These are phyloP conservation scores for Moxostoma hubbsi DNA, from an alignment of 2,797 vertebrate genomes.

Conservation along the genomic window DNA sequence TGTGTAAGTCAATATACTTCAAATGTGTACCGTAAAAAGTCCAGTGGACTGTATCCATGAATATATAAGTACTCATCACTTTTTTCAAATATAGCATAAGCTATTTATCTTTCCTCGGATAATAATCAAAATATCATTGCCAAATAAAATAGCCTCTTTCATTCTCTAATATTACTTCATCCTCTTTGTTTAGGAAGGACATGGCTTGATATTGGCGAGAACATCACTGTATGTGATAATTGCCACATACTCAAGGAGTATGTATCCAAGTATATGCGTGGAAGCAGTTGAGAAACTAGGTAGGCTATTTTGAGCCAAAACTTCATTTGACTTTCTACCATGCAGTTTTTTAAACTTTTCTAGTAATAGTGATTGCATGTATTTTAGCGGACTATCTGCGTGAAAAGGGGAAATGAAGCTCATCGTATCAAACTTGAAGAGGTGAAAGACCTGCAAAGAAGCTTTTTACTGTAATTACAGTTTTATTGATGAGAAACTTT, in stretches of 20 bases:
- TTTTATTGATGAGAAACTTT: neutral
- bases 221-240: slow-evolving; percentile 73
- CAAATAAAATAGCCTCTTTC: too few species aligned
- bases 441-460: neutral
- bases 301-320: slow-evolving; percentile 32
- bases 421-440: neutral
- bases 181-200: slow-evolving; percentile 65
- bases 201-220: slow-evolving; percentile 75
- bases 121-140: too few species aligned
- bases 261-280: slow-evolving; percentile 81
- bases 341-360: too few species aligned
- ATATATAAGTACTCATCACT: too few species aligned
- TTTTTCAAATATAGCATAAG: too few species aligned
- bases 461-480: neutral
- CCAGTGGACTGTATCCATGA: too few species aligned
- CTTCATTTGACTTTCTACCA: neutral
- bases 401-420: slow-evolving; percentile 57
- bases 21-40: neutral
- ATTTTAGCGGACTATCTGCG: slow-evolving; percentile 58
- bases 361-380: neutral
- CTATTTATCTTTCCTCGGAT: too few species aligned
- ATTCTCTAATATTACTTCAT: slow-evolving; percentile 6
- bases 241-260: slow-evolving; percentile 73
- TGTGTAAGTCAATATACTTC: neutral
- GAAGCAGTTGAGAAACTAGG: slow-evolving; percentile 83